Percentiles rank a stretch among this genome's conserved stretches.
Evolutionary conservation across 2,113 vertebrate genomes (phyloP).

Genomic region (Eonycteris spelaea): DNA sequence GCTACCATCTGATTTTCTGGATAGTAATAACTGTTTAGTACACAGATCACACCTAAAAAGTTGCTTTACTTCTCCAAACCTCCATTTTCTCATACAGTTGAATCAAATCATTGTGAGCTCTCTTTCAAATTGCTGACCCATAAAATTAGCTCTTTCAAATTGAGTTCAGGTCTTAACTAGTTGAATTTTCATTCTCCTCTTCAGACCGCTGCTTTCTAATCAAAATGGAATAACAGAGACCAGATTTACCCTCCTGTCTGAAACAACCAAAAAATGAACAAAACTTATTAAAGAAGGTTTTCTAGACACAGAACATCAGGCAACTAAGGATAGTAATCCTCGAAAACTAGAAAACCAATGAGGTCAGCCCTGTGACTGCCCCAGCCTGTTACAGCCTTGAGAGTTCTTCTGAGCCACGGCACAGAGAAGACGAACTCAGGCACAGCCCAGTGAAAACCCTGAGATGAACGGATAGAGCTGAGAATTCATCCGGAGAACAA

Average conservation of each 20-base stretch:
- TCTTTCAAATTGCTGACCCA: not conserved
- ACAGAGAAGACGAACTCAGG: not conserved
- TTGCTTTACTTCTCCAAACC: not conserved
- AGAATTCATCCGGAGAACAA: not conserved
- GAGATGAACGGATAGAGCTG: not conserved
- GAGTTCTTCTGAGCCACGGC: not conserved
- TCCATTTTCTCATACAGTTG: not conserved
- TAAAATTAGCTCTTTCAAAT: not conserved
- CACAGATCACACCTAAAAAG: not conserved
- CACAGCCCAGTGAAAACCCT: not conserved
- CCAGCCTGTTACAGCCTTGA: not conserved
- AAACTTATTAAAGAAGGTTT: not conserved
- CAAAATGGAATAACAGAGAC: not conserved
- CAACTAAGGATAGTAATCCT: not conserved
- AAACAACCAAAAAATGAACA: not conserved
- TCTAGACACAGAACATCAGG: not conserved
- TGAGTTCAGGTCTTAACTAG: not conserved
- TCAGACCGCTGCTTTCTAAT: not conserved
- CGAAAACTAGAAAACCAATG: not conserved
- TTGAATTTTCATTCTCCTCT: not conserved
- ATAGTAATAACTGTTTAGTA: not conserved
- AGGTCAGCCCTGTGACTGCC: not conserved
- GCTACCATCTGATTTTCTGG: not conserved
- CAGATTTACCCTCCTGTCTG: not conserved
- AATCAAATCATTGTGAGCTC: not conserved